Conservation (phyloP, 2,113 vertebrate genomes). For the Mobula birostris region DNA sequence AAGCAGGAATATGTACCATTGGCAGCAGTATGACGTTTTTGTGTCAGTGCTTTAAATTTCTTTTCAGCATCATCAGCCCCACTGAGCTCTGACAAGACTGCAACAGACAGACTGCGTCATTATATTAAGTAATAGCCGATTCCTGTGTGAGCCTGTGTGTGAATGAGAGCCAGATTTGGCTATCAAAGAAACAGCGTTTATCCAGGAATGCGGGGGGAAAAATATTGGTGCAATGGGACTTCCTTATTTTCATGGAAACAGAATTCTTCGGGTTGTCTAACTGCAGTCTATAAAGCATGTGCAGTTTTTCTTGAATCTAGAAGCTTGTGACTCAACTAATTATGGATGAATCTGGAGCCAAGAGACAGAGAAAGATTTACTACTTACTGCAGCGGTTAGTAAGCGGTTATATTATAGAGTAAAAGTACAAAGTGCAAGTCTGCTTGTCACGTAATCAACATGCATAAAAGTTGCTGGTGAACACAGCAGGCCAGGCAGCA, state of each 20-base stretch:
- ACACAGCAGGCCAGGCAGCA: too few relatives aligned
- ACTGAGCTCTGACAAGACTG: background rate
- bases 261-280: background rate
- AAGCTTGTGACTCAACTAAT: constrained; percentile 9
- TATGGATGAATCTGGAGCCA: constrained; percentile 53
- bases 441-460: background rate
- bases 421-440: background rate
- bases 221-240: background rate
- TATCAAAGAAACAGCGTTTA: background rate
- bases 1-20: too few relatives aligned
- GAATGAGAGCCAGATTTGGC: constrained; percentile 7
- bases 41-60: background rate
- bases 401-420: too few relatives aligned
- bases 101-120: constrained; percentile 24
- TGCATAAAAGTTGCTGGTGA: too few relatives aligned
- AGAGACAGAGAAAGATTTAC: constrained; percentile 54
- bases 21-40: background rate
- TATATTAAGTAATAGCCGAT: background rate
- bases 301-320: background rate
- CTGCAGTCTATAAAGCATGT: background rate
- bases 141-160: background rate
- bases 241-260: background rate
- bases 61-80: background rate
- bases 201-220: background rate
- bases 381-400: constrained; percentile 63